Conservation (phyloP, 2,888 invertebrate species). For the Coelopa pilipes region DNA sequence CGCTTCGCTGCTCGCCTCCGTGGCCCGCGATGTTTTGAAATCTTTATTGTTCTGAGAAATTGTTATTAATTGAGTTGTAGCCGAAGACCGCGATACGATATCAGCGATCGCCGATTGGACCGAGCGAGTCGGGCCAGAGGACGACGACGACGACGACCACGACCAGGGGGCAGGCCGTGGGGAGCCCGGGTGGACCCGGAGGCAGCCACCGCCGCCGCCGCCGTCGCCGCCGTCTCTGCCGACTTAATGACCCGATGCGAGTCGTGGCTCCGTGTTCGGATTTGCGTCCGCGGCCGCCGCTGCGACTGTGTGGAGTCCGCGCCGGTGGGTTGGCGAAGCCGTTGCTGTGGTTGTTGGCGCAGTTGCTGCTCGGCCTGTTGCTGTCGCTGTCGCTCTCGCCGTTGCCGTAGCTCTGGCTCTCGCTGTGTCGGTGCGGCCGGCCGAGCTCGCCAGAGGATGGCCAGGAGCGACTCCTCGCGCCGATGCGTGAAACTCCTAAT, state of each 20-base stretch:
- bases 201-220: too few species aligned
- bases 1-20: background rate
- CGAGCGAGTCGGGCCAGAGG: background rate
- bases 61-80: slow-evolving; percentile 66
- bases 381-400: background rate
- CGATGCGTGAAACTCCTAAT: slow-evolving; percentile 45
- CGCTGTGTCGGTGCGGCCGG: background rate
- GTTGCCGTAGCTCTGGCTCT: background rate
- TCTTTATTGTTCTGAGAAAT: slow-evolving; percentile 64
- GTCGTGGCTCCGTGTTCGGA: slow-evolving; percentile 25
- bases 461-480: slow-evolving; percentile 1
- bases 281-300: background rate
- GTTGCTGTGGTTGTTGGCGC: background rate
- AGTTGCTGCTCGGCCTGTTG: background rate
- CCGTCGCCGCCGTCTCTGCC: background rate
- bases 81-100: slow-evolving; percentile 46
- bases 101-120: slow-evolving; percentile 43
- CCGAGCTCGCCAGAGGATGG: background rate
- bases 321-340: background rate
- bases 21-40: slow-evolving; percentile 36
- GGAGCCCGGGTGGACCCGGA: too few species aligned
- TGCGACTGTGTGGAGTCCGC: slow-evolving; percentile 17
- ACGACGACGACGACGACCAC: background rate
- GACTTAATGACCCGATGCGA: slow-evolving; percentile 33
- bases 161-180: background rate